phyloP scores from a whole-genome alignment of 2,113 vertebrate species.

The Hippolais icterina region DNA sequence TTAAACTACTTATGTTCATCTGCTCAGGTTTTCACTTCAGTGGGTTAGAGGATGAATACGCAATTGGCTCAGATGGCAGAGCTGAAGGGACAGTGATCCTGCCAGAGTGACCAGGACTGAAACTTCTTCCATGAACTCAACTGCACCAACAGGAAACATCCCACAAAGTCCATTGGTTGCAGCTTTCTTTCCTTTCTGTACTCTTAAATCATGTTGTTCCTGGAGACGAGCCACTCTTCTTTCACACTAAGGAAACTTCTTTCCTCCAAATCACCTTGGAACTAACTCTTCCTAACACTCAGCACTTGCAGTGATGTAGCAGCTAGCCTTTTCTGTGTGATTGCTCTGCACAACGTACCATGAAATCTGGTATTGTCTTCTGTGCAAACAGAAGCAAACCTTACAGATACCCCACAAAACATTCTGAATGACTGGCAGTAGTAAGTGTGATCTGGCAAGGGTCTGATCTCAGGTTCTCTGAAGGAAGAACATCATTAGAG shows the following conservation, averaged over 20 bases:
- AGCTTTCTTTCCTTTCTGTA: not conserved
- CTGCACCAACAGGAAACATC: not conserved
- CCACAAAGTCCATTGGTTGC: not conserved
- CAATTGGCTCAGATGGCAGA: not conserved
- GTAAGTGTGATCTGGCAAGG: not conserved
- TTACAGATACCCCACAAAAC: not conserved
- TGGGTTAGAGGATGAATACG: not conserved
- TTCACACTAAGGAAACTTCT: not conserved
- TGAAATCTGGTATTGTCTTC: not conserved
- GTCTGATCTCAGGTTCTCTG: not conserved
- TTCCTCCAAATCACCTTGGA: not conserved
- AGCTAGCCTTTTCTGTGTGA: not conserved
- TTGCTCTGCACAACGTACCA: not conserved
- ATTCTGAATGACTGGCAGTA: not conserved
- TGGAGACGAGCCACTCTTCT: not conserved
- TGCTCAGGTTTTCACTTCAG: not conserved
- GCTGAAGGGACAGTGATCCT: not conserved
- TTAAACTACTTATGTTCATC: not conserved
- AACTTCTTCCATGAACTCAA: not conserved
- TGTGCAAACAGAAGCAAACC: not conserved
- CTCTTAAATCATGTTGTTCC: not conserved
- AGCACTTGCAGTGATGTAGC: not conserved
- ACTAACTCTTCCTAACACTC: not conserved
- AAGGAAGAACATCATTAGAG: not conserved
- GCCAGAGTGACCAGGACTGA: not conserved